phyloP scores from a whole-genome alignment of 1,140 invertebrate genomes.

The Drosophila murphyi region DNA sequence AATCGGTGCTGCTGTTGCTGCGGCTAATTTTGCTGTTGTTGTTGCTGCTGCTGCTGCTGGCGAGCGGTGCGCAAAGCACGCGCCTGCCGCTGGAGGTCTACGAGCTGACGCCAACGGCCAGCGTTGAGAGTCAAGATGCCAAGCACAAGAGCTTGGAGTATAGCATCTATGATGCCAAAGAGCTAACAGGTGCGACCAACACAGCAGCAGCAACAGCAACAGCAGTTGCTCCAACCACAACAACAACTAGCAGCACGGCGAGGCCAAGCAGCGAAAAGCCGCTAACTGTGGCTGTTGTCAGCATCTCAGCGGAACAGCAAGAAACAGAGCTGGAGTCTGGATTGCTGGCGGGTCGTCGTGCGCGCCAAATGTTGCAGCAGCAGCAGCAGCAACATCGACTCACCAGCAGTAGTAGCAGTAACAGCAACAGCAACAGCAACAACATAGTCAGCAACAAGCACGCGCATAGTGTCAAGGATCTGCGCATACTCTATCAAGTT shows the following conservation, averaged over 20 bases:
- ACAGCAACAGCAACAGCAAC: slow-evolving; percentile 40
- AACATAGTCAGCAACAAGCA: slow-evolving; percentile 54
- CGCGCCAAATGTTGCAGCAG: slow-evolving; percentile 72
- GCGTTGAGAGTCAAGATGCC: slow-evolving; percentile 28
- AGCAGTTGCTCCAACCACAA: slow-evolving; percentile 18
- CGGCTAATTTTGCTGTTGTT: slow-evolving; percentile 47
- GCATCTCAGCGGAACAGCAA: slow-evolving; percentile 50
- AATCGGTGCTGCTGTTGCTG: slow-evolving; percentile 29
- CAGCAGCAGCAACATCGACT: slow-evolving; percentile 61
- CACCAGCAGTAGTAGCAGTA: slow-evolving; percentile 37
- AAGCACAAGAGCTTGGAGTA: slow-evolving; percentile 80
- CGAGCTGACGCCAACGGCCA: slow-evolving; percentile 70
- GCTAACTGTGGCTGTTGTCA: slow-evolving; percentile 63
- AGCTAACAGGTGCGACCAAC: slow-evolving; percentile 41
- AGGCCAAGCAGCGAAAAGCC: slow-evolving; percentile 37
- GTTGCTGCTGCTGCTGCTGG: slow-evolving; percentile 52
- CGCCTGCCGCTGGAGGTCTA: slow-evolving; percentile 81
- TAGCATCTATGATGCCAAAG: slow-evolving; percentile 74
- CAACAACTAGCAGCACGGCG: slow-evolving; percentile 30
- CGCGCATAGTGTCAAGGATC: slow-evolving; percentile 58
- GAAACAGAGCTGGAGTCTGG: slow-evolving; percentile 31
- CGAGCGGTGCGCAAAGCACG: slow-evolving; percentile 58
- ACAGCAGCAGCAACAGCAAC: slow-evolving; percentile 28
- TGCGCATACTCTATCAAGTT: slow-evolving; percentile 82
- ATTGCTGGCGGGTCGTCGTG: slow-evolving; percentile 45